Conservation (phyloP, 2,888 invertebrate species). For the Oscheius sp. region DNA sequence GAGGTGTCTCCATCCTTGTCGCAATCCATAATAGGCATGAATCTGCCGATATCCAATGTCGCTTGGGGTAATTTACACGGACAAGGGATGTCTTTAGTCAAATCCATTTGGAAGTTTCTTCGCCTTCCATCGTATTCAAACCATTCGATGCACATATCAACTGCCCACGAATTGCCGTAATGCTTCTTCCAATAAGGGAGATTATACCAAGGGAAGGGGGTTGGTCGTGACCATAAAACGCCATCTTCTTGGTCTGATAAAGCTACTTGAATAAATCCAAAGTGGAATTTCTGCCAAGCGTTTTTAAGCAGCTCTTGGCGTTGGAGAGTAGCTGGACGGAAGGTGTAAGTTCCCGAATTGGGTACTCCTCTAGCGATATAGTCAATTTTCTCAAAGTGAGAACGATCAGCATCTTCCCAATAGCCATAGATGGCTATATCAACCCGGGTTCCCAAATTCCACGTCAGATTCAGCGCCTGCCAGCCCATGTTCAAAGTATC, state of each 20-base stretch:
- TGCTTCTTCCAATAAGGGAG: slow-evolving; percentile 84
- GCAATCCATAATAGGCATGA: slow-evolving; percentile 86
- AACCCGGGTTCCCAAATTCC: slow-evolving; percentile 61
- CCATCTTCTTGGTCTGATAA: slow-evolving; percentile 70
- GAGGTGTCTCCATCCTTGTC: slow-evolving; percentile 86
- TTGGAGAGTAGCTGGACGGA: slow-evolving; percentile 49
- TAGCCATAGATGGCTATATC: slow-evolving; percentile 67
- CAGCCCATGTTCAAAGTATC: slow-evolving; percentile 53
- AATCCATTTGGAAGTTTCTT: slow-evolving; percentile 63
- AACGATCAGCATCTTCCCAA: slow-evolving; percentile 65
- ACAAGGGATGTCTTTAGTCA: slow-evolving; percentile 74
- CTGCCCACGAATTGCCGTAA: slow-evolving; percentile 84
- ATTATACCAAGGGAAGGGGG: slow-evolving; percentile 85
- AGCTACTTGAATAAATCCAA: slow-evolving; percentile 62
- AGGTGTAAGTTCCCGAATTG: slow-evolving; percentile 57
- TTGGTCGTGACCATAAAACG: slow-evolving; percentile 87
- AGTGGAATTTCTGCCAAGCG: slow-evolving; percentile 60
- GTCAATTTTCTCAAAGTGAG: slow-evolving; percentile 55
- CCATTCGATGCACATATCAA: slow-evolving; percentile 88
- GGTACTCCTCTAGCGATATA: slow-evolving; percentile 53
- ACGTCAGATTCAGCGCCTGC: slow-evolving; percentile 63
- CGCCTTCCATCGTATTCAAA: slow-evolving; percentile 73
- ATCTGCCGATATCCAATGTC: slow-evolving; percentile 85
- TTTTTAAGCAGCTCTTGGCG: slow-evolving; percentile 47
- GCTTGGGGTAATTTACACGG: slow-evolving; percentile 93